Base-by-base conservation (phyloP, 2,797 vertebrate genomes). In the Australoheros facetus region DNA sequence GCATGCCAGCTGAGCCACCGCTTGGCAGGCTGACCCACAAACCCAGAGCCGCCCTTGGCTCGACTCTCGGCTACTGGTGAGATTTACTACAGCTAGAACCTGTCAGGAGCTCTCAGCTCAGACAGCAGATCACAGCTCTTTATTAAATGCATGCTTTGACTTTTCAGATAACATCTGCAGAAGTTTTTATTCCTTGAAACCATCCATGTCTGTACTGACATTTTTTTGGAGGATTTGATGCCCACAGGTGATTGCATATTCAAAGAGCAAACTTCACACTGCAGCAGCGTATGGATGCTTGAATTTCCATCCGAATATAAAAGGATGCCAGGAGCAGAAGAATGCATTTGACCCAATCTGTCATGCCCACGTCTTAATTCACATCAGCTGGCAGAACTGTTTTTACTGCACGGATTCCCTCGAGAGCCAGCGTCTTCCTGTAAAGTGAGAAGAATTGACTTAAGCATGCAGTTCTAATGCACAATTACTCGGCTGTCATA, bases 401-500 rank as follows among this genome's bases (percentile, higher is more conserved):
- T 91, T 85, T 76, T 75, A 51, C 70, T 56, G n/a, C 8, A 48
- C 57, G 56, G 73, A 57, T 42, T 73, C 85, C 80, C 69, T 1
- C 4, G 37, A 79, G 71, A 57, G 28, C 17, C 2, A 1, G 53
- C 56, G 2, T 2, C 64, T 13, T 69, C 64, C 26, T 0, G 42
- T 51, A 69, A 69, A 0, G 3, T 69, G 62, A 51, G 83, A 84
- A 84, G 83, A 76, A 84, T 17, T 2, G 69, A 75, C 45, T 59
- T 13, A 56, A 58, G 56, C 80, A 75, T 87, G 90, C 56, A 79
- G 71, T 56, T 76, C 76, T 89, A 85, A 89, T 81, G 77, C 75
- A 45, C 14, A 75, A 85, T 83, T 88, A 84, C 77, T 78, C 56
- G 88, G 77, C 73, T 93, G 92, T 92, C 92, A 78, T 39, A 26